phyloP scores from a whole-genome alignment of 2,113 vertebrate genomes.

The Excalfactoria chinensis region DNA sequence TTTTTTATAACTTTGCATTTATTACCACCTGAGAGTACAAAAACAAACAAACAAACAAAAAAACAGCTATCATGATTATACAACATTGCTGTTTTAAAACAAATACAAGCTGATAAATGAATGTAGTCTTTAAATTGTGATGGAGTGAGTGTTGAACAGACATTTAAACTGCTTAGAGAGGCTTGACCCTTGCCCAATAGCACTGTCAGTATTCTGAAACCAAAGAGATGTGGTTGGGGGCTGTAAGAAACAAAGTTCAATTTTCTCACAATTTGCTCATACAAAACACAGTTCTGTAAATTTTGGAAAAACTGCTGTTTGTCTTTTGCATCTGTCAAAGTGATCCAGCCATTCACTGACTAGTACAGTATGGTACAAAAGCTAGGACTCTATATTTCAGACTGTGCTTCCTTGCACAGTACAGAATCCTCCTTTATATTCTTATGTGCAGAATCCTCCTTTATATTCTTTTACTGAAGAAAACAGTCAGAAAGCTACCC shows the following conservation, averaged over 20 bases:
- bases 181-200: neutral
- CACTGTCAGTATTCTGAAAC: neutral
- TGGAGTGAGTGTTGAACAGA: neutral
- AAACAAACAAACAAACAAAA: neutral
- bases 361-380: neutral
- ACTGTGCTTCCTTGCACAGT: neutral
- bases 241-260: neutral
- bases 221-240: neutral
- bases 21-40: rapidly evolving
- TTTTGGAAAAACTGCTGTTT: neutral
- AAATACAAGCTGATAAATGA: neutral
- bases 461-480: neutral
- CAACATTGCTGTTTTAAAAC: neutral
- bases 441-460: neutral
- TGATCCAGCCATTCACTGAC: neutral
- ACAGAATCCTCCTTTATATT: neutral
- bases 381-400: neutral
- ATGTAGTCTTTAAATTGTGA: neutral
- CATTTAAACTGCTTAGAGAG: neutral
- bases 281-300: neutral
- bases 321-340: neutral
- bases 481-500: neutral
- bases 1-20: neutral
- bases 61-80: neutral
- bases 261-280: neutral